Conservation (phyloP, 2,113 vertebrate species). For the Triplophysa dalaica region DNA sequence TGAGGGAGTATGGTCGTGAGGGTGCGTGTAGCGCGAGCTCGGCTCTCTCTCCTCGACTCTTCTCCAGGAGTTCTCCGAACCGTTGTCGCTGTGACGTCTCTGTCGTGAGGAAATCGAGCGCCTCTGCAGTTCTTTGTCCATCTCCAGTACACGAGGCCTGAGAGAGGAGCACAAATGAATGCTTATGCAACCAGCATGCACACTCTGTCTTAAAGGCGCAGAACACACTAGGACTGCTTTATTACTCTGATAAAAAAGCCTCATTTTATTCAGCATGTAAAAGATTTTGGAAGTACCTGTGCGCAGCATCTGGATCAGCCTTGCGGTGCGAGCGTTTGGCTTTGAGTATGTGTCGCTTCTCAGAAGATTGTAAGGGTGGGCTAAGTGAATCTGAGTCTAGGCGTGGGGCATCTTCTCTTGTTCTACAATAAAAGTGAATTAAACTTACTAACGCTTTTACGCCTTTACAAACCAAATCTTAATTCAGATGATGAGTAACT, state of each 20-base stretch:
- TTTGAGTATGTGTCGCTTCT: constrained; percentile 84
- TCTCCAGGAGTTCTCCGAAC: constrained; percentile 90
- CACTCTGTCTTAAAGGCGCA: not conserved
- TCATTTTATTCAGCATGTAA: too few species aligned
- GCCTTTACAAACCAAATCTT: not conserved
- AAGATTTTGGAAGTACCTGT: constrained; percentile 28
- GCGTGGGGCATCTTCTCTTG: constrained; percentile 90
- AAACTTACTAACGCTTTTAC: not conserved
- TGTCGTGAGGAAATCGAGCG: constrained; percentile 83
- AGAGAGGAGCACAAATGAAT: not conserved
- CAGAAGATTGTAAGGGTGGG: constrained; percentile 74
- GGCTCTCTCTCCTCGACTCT: constrained; percentile 59
- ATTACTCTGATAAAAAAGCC: too few species aligned
- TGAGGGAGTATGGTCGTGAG: constrained; percentile 75
- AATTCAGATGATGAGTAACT: constrained; percentile 62
- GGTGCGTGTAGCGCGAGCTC: constrained; percentile 68
- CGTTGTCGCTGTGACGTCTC: constrained; percentile 78
- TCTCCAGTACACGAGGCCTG: constrained; percentile 94
- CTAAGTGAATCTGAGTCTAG: constrained; percentile 83
- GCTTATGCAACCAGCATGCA: not conserved
- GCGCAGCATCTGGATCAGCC: constrained; percentile 83
- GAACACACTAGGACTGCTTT: too few species aligned
- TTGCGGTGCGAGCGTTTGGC: constrained; percentile 94
- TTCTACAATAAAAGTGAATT: constrained; percentile 75
- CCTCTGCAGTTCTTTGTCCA: constrained; percentile 98